Evolutionary conservation across 2,888 invertebrate genomes (phyloP).

Genomic region (Cyaniris semiargus): DNA sequence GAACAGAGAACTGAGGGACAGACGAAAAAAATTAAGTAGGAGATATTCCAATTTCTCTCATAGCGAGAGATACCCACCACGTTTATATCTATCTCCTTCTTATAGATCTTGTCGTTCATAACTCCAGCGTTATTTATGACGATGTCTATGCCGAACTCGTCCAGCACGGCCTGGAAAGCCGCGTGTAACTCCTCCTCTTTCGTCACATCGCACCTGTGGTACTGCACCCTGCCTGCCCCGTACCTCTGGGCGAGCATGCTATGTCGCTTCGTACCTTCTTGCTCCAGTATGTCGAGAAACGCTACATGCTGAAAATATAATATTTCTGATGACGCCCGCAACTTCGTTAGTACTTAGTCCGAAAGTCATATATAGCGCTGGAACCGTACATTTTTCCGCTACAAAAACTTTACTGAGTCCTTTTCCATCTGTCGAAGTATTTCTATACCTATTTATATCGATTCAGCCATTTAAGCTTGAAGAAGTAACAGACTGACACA

Average conservation of each 20-base stretch:
- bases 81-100: slow-evolving; percentile 54
- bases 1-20: no score
- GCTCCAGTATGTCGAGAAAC: slow-evolving; percentile 49
- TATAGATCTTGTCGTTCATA: slow-evolving; percentile 53
- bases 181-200: slow-evolving; percentile 49
- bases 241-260: slow-evolving; percentile 50
- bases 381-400: no score
- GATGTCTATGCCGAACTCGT: slow-evolving; percentile 51
- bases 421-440: no score
- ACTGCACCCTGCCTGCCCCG: slow-evolving; percentile 50
- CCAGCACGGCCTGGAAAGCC: slow-evolving; percentile 47
- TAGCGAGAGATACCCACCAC: slow-evolving; percentile 48
- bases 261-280: slow-evolving; percentile 48
- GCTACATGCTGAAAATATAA: slow-evolving; percentile 50
- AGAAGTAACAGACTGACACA: no score
- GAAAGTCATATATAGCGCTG: no score
- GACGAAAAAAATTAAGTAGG: no score
- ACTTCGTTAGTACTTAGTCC: no score
- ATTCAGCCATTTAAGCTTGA: no score
- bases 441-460: no score
- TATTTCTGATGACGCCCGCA: neutral
- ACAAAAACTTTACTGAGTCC: no score
- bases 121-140: slow-evolving; percentile 59
- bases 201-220: slow-evolving; percentile 56
- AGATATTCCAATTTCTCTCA: slow-evolving; percentile 13